phyloP scores from a whole-genome alignment of 2,888 invertebrate species.

The Diarsia brunnea region DNA sequence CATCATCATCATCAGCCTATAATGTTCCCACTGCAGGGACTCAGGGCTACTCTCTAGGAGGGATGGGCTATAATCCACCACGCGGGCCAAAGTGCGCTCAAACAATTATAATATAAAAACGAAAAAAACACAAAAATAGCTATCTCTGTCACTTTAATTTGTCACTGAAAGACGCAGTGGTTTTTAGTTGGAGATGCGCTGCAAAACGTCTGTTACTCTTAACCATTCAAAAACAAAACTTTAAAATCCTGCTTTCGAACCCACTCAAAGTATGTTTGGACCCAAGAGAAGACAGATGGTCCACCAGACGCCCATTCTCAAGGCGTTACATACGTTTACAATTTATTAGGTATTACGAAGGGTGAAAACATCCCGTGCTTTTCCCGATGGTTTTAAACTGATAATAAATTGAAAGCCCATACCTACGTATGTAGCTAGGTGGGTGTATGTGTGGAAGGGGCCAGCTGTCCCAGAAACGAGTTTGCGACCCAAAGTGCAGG shows the following conservation, averaged over 20 bases:
- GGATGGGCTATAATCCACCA: too few species aligned
- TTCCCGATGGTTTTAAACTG: conserved; percentile 53
- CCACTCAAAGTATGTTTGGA: neutral
- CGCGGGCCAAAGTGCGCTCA: too few species aligned
- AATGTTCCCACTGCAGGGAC: too few species aligned
- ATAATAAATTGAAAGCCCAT: conserved; percentile 54
- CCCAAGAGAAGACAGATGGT: conserved; percentile 37
- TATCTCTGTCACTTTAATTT: neutral
- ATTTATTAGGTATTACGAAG: conserved; percentile 56
- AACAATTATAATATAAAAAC: too few species aligned
- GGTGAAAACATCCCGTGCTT: conserved; percentile 50
- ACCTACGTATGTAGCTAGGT: neutral
- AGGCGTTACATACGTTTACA: conserved; percentile 53
- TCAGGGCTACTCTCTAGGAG: too few species aligned
- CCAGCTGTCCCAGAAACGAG: neutral
- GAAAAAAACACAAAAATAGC: too few species aligned
- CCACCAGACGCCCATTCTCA: conserved; percentile 42
- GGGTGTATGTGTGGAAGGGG: neutral
- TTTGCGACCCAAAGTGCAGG: neutral
- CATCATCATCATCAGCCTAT: too few species aligned
- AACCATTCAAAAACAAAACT: conserved; percentile 10
- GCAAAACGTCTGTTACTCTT: neutral
- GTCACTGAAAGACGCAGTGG: neutral
- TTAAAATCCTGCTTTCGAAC: conserved; percentile 2
- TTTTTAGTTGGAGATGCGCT: neutral